These are phyloP conservation scores for Tragopan temminckii DNA, from an alignment of 2,797 vertebrate genomes.

Conservation along the genomic window DNA sequence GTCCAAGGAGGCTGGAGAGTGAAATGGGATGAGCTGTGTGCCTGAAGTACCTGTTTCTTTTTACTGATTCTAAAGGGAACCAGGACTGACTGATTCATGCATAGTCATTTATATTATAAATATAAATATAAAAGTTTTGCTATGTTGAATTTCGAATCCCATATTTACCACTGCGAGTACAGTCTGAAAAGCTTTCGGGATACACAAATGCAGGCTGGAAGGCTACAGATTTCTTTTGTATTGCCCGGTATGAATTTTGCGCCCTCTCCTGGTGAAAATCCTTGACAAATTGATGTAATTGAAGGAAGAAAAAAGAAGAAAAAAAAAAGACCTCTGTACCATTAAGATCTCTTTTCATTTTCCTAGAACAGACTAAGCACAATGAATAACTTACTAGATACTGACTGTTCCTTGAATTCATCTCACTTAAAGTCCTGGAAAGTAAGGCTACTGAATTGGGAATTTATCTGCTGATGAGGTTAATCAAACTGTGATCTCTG, in stretches of 20 bases:
- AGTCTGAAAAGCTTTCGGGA: neutral
- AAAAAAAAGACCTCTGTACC: accelerated
- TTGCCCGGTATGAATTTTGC: constrained; percentile 29
- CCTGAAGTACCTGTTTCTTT: neutral
- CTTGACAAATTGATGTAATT: neutral
- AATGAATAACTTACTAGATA: neutral
- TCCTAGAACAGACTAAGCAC: neutral
- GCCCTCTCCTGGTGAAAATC: constrained; percentile 74
- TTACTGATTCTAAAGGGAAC: neutral
- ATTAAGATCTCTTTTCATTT: neutral
- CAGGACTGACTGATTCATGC: neutral
- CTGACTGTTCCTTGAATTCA: neutral
- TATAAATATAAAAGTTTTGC: no score
- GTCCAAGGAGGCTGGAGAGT: neutral
- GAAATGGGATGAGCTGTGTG: neutral
- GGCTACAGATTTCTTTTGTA: neutral
- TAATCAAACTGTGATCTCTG: neutral
- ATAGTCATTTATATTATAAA: neutral
- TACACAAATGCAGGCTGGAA: neutral
- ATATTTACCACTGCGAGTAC: neutral
- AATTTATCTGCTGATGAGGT: neutral
- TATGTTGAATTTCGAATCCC: neutral
- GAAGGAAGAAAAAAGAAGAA: neutral
- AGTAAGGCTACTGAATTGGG: neutral
- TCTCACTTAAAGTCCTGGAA: neutral